These are phyloP conservation scores for Dicycla oo DNA, from an alignment of 2,888 invertebrate species.

Conservation along the genomic window DNA sequence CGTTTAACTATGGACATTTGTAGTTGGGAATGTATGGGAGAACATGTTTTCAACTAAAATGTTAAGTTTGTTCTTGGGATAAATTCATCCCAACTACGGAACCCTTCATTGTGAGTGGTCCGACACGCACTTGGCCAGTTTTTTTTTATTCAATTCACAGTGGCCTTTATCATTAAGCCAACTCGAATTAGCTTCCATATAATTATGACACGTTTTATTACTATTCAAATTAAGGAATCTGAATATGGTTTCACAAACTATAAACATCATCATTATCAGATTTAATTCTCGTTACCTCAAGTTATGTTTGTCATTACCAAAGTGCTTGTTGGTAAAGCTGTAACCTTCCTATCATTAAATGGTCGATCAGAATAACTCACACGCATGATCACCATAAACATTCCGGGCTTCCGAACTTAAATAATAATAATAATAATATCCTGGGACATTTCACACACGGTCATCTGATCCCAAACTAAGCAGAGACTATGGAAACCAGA, in stretches of 20 bases:
- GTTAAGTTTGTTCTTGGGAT: too few species aligned
- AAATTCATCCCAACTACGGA: too few species aligned
- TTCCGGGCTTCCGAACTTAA: neutral
- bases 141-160: neutral
- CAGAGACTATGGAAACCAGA: too few species aligned
- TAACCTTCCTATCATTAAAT: constrained; percentile 32
- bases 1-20: too few species aligned
- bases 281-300: constrained; percentile 17
- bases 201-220: constrained; percentile 4
- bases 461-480: too few species aligned
- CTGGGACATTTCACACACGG: too few species aligned
- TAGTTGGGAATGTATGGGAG: too few species aligned
- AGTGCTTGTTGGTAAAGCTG: constrained; percentile 4
- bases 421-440: too few species aligned
- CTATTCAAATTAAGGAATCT: neutral
- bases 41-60: too few species aligned
- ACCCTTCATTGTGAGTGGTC: too few species aligned
- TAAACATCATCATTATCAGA: constrained; percentile 23
- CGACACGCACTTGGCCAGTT: too few species aligned
- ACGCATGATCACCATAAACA: neutral
- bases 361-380: neutral
- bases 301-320: constrained; percentile 30
- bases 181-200: constrained; percentile 3
- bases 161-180: constrained; percentile 9
- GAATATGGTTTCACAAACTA: neutral